Evolutionary conservation across 2,797 vertebrate species (phyloP).

Genomic region (Sciaenops ocellatus): DNA sequence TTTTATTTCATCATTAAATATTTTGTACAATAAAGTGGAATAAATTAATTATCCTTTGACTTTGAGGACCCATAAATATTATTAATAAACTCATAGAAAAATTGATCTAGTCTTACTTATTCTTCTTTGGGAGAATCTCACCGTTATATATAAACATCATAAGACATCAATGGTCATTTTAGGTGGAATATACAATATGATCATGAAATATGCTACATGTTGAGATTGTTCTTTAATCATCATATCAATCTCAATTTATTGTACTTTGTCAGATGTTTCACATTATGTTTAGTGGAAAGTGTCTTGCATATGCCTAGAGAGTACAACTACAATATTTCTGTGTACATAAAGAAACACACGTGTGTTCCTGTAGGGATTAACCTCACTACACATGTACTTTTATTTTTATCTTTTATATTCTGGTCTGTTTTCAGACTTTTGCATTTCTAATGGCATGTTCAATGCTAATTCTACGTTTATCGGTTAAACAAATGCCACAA

Average conservation of each 20-base stretch:
- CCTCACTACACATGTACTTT: constrained; percentile 4
- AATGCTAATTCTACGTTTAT: constrained; percentile 24
- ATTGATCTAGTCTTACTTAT: neutral
- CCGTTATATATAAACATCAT: neutral
- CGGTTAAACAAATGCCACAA: constrained; percentile 37
- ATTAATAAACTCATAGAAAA: neutral
- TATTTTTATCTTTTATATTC: constrained; percentile 4
- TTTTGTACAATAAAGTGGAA: neutral
- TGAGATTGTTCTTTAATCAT: too few relatives aligned
- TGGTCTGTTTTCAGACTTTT: constrained; percentile 14
- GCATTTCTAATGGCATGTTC: neutral
- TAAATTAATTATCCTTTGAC: neutral
- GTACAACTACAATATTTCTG: too few relatives aligned
- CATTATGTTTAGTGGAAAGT: too few relatives aligned
- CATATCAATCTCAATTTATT: too few relatives aligned
- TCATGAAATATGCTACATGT: neutral
- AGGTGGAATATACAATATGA: neutral
- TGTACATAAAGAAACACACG: constrained; percentile 8
- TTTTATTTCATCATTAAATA: neutral
- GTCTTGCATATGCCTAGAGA: too few relatives aligned
- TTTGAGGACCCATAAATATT: neutral
- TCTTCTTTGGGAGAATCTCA: neutral
- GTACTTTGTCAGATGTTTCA: too few relatives aligned
- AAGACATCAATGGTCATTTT: neutral
- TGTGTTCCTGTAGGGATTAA: constrained; percentile 9